Evolutionary conservation across 2,113 vertebrate species (phyloP).

Genomic region (Neogobius melanostomus): DNA sequence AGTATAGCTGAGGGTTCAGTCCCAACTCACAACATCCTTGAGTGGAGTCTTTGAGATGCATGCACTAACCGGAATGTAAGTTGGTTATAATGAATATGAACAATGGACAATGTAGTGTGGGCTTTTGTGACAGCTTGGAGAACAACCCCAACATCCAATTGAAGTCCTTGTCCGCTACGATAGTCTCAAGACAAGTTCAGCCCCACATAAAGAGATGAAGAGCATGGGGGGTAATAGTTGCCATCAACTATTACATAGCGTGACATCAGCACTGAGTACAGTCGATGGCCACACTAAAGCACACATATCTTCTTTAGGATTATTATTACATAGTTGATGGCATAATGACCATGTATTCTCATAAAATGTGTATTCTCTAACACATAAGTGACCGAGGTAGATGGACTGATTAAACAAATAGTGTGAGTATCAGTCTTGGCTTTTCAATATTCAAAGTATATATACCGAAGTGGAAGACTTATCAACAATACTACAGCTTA

Average conservation of each 20-base stretch:
- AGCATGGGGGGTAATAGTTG: slow-evolving; percentile 1
- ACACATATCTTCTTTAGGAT: neutral
- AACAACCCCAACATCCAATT: neutral
- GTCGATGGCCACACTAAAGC: slow-evolving; percentile 1
- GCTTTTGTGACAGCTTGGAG: neutral
- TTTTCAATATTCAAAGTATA: no score
- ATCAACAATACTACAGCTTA: no score
- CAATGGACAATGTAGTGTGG: neutral
- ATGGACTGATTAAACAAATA: no score
- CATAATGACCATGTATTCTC: no score
- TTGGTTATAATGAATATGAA: neutral
- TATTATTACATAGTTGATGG: no score
- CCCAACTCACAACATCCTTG: neutral
- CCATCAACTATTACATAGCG: slow-evolving; percentile 30
- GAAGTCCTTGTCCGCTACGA: no score
- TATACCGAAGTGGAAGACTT: no score
- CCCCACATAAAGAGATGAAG: no score
- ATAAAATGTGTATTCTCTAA: no score
- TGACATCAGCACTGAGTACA: neutral
- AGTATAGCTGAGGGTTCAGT: neutral
- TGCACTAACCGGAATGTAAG: neutral
- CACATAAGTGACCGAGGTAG: no score
- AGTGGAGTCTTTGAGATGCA: neutral
- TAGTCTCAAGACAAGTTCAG: no score
- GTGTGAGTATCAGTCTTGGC: no score